Conservation (phyloP, 2,797 vertebrate genomes). For the Phrynocephalus forsythii region DNA sequence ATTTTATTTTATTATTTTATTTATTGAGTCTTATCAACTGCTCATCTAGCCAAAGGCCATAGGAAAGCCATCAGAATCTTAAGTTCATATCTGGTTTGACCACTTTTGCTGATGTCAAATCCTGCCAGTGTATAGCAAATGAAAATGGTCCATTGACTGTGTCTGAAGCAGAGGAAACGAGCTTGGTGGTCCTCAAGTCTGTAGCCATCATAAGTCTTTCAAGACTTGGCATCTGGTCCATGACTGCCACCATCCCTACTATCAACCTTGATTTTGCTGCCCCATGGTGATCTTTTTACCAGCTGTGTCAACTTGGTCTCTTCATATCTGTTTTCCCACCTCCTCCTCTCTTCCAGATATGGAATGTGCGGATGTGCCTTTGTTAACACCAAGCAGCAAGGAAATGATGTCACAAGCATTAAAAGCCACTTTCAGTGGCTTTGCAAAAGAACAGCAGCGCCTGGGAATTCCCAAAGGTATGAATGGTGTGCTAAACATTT, state of each 20-base stretch:
- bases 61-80: too few species aligned
- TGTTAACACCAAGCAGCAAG: slow-evolving; percentile 97
- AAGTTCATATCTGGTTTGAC: too few species aligned
- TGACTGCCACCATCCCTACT: neutral
- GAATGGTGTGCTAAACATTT: accelerated
- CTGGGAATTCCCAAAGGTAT: slow-evolving; percentile 97
- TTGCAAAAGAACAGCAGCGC: slow-evolving; percentile 95
- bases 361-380: slow-evolving; percentile 95
- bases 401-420: slow-evolving; percentile 99
- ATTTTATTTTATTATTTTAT: too few species aligned
- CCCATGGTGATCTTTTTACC: neutral
- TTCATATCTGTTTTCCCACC: slow-evolving; percentile 8
- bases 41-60: too few species aligned
- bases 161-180: neutral
- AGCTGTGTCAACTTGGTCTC: neutral
- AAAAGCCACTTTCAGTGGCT: slow-evolving; percentile 97
- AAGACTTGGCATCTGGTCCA: neutral
- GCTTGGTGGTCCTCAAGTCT: neutral
- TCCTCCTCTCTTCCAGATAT: slow-evolving; percentile 84
- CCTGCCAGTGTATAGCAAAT: neutral
- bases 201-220: too few species aligned
- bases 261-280: neutral
- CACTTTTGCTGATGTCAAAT: neutral
- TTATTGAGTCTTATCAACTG: too few species aligned
- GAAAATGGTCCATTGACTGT: neutral